Evolutionary conservation across 2,797 vertebrate genomes (phyloP).

Genomic region (Cephalopachus bancanus): DNA sequence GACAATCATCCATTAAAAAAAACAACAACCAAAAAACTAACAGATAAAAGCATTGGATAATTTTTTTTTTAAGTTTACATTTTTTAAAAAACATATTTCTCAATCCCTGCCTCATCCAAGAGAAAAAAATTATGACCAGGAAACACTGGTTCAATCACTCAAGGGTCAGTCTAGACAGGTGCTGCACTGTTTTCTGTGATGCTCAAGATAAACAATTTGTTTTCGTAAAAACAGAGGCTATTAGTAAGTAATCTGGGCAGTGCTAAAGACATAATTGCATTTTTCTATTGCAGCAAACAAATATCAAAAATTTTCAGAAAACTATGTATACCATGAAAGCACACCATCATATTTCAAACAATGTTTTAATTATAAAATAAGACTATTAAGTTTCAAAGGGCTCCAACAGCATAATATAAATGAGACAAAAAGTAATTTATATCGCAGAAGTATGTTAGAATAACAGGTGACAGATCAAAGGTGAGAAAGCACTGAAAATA

Average conservation of each 20-base stretch:
- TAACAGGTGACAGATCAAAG: slow-evolving; percentile 49
- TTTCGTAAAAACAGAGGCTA: slow-evolving; percentile 1
- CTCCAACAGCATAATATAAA: not conserved
- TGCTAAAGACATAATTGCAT: slow-evolving; percentile 44
- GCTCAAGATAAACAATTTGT: not conserved
- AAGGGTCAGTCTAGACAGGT: not conserved
- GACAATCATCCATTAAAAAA: too few relatives aligned
- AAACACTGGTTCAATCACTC: not conserved
- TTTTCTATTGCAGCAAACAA: slow-evolving; percentile 50
- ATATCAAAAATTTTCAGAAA: not conserved
- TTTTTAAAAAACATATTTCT: not conserved
- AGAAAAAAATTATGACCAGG: not conserved
- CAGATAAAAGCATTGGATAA: not conserved
- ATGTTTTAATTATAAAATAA: slow-evolving; percentile 23
- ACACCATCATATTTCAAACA: not conserved
- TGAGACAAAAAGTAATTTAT: not conserved
- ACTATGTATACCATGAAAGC: not conserved
- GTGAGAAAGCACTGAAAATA: not conserved
- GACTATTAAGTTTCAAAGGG: slow-evolving; percentile 59
- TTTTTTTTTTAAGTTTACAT: not conserved
- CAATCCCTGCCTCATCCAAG: not conserved
- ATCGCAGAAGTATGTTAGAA: slow-evolving; percentile 25
- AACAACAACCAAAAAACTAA: not conserved
- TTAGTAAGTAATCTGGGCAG: not conserved
- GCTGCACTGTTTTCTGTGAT: not conserved